Base-by-base conservation (phyloP, 2,113 vertebrate genomes). In the Eclectus roratus region DNA sequence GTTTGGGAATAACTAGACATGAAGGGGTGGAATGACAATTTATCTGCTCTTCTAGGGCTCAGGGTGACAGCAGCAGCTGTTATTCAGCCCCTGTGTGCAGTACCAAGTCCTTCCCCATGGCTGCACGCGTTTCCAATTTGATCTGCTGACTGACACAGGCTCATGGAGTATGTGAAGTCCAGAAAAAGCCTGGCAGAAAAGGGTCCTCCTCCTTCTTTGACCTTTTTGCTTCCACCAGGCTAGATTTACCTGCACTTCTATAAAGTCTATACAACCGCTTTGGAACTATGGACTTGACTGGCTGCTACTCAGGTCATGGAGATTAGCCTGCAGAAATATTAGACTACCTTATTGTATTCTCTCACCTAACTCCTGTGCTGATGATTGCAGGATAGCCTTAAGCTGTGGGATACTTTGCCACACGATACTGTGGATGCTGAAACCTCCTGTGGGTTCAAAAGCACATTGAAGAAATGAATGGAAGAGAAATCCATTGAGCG, bases 31-130 rank as follows among this genome's bases (percentile, higher is more conserved):
- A 56, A 61, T 91, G 56, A 31, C 55, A 60, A 72, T 71, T 28
- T 86, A 4, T 43, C 90, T 89, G 64, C 39, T 72, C 39, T n/a
- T 71, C 47, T 44, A 43, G 69, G 77, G 77, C 77, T 69, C 47
- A 81, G 90, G 77, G 49, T 96, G 94, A 93, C 94, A 96, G 94
- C 83, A 94, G 90, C 94, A 96, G 92, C 90, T 97, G 92, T 71
- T 88, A 47, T 78, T 71, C 88, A 91, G 80, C 27, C 27, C 20
- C 61, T 86, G 28, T 63, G 25, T 84, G 52, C 39, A 35, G 85
- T 60, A 64, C 43, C 39, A 41, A 90, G 88, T 64, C 71, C 53
- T 72, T 95, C 65, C 85, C n/a, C 35, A 16, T 65, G 73, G 89
- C 77, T 92, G 73, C 44, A 25, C 8, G 56, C 50, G 76, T 72